Evolutionary conservation across 2,797 vertebrate species (phyloP).

Genomic region (Pseudochromis fuscus): DNA sequence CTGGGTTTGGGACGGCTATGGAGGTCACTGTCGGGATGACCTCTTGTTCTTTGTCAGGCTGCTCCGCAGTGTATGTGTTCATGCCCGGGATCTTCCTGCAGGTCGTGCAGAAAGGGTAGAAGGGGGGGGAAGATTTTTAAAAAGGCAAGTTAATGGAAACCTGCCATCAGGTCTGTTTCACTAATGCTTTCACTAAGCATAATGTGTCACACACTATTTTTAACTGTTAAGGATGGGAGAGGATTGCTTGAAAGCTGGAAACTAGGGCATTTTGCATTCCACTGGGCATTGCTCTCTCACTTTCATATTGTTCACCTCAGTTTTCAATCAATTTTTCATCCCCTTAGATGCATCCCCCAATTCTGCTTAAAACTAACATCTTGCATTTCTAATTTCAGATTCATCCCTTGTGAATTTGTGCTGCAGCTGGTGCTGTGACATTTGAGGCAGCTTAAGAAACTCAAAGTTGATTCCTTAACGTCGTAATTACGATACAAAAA

Average conservation of each 20-base stretch:
- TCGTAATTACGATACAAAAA: conserved; percentile 56
- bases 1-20: conserved; percentile 73
- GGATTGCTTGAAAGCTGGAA: conserved; percentile 73
- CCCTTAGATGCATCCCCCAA: conserved; percentile 73
- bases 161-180: conserved; percentile 68
- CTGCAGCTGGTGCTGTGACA: conserved; percentile 68
- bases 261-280: conserved; percentile 75
- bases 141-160: conserved; percentile 62
- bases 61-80: conserved; percentile 79
- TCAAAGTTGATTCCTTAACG: conserved; percentile 60
- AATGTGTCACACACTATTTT: conserved; percentile 77
- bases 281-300: conserved; percentile 75
- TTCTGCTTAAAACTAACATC: conserved; percentile 77
- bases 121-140: background rate
- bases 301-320: conserved; percentile 81
- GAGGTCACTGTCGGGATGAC: conserved; percentile 82
- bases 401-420: conserved; percentile 56
- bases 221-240: conserved; percentile 69
- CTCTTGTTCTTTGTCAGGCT: conserved; percentile 84
- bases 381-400: conserved; percentile 77
- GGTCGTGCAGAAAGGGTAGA: conserved; percentile 21
- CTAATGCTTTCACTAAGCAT: conserved; percentile 75
- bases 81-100: conserved; percentile 81
- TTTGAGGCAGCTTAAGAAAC: conserved; percentile 59
- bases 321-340: conserved; percentile 84